These are phyloP conservation scores for Tapirus indicus DNA, from an alignment of 2,797 vertebrate genomes.

Conservation along the genomic window DNA sequence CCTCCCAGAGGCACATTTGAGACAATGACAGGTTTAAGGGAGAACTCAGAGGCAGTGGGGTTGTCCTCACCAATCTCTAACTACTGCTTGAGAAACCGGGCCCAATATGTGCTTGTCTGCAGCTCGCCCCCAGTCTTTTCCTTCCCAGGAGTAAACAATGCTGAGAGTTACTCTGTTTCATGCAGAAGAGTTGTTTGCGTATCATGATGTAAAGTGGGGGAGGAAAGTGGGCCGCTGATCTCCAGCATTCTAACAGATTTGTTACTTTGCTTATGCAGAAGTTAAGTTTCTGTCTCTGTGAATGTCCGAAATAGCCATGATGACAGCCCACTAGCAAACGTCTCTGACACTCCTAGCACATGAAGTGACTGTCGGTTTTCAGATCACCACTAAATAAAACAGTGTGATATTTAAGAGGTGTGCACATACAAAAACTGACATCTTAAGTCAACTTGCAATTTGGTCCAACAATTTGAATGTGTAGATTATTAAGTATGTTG, in stretches of 20 bases:
- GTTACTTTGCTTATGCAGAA: accelerated
- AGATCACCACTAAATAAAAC: too few species aligned
- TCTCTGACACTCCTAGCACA: neutral
- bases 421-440: accelerated
- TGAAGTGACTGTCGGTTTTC: neutral
- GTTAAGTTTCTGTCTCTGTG: neutral
- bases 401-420: neutral
- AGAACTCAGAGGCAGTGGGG: accelerated
- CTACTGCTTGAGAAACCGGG: neutral
- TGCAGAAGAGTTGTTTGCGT: neutral
- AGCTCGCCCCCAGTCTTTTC: accelerated
- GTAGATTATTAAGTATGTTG: too few species aligned
- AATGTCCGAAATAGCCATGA: neutral
- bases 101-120: neutral
- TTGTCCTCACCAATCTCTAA: neutral
- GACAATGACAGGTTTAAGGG: too few species aligned
- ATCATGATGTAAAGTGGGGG: neutral
- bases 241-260: accelerated
- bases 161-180: too few species aligned
- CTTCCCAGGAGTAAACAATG: accelerated
- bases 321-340: accelerated
- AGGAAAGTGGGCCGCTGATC: accelerated
- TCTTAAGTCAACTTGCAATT: accelerated
- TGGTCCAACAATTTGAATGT: neutral
- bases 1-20: neutral